Conservation (phyloP, 2,113 vertebrate species). For the Murina feae region DNA sequence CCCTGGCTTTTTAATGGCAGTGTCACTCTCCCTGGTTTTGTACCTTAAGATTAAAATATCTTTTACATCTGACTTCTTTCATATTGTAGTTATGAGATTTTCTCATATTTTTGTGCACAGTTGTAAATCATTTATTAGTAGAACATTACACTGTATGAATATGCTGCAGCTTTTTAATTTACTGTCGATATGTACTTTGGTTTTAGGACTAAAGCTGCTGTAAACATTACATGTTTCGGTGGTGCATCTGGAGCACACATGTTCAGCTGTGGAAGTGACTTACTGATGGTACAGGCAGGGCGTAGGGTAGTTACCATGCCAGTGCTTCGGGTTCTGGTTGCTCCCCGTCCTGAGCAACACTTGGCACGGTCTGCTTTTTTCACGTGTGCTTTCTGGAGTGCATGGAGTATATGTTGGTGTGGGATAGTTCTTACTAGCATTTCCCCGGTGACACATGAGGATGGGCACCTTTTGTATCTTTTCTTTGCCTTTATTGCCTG, state of each 20-base stretch:
- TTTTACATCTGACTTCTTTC: neutral
- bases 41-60: neutral
- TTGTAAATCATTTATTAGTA: neutral
- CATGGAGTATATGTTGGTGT: accelerated
- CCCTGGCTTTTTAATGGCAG: neutral
- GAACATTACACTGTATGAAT: no score
- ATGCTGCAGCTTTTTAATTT: neutral
- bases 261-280: neutral
- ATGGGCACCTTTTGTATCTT: neutral
- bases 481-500: neutral
- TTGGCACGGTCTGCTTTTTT: neutral
- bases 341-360: neutral
- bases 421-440: neutral
- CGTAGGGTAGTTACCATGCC: neutral
- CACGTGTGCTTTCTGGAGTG: neutral
- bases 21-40: neutral
- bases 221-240: neutral
- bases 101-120: neutral
- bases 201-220: neutral
- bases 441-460: neutral
- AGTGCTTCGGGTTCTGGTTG: neutral
- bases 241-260: neutral
- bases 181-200: neutral
- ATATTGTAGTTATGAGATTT: neutral
- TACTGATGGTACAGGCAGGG: neutral